Percentiles rank a stretch among this genome's conserved stretches.
phyloP scores from a whole-genome alignment of 2,797 vertebrate species.

The Neosilurus mollespiculum region DNA sequence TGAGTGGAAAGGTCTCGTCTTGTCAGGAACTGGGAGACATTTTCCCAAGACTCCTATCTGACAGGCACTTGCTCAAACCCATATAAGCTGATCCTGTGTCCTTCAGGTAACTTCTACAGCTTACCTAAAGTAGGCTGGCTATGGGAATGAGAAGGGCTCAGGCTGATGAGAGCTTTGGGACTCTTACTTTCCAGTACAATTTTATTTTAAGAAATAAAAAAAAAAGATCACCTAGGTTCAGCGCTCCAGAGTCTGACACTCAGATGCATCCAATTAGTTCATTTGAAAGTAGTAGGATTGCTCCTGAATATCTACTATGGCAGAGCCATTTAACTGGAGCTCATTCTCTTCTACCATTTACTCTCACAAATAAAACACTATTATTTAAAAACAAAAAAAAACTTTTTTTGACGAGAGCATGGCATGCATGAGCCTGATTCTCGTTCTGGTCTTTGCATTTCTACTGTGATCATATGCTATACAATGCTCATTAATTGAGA shows the following conservation, averaged over 20 bases:
- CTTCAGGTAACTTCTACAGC: conserved; percentile 61
- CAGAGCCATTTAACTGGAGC: not conserved
- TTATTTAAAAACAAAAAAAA: not conserved
- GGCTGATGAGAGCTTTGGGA: conserved; percentile 47
- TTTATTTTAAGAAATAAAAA: conserved; percentile 44
- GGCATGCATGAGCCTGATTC: not conserved
- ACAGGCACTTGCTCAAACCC: conserved; percentile 43
- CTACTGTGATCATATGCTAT: not conserved
- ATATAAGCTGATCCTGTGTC: conserved; percentile 50
- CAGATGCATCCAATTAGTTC: conserved; percentile 39
- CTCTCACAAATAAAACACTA: not conserved
- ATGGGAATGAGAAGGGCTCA: conserved; percentile 27
- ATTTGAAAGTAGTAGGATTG: conserved; percentile 9
- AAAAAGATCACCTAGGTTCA: conserved; percentile 58
- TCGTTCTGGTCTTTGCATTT: not conserved
- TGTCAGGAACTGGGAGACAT: conserved; percentile 52
- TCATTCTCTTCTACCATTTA: not conserved
- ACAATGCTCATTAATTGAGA: not conserved
- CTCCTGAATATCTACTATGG: not conserved
- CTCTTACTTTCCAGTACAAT: conserved; percentile 22
- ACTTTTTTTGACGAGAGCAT: not conserved
- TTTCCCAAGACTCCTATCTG: conserved; percentile 46
- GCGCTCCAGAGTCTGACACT: conserved; percentile 23
- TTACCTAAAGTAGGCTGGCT: conserved; percentile 56
- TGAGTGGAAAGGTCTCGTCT: conserved; percentile 47